A percentile compares a stretch with the other conserved stretches of the same genome.
Evolutionary conservation across 2,113 vertebrate species (phyloP).

Genomic region (Actinemys pallida): DNA sequence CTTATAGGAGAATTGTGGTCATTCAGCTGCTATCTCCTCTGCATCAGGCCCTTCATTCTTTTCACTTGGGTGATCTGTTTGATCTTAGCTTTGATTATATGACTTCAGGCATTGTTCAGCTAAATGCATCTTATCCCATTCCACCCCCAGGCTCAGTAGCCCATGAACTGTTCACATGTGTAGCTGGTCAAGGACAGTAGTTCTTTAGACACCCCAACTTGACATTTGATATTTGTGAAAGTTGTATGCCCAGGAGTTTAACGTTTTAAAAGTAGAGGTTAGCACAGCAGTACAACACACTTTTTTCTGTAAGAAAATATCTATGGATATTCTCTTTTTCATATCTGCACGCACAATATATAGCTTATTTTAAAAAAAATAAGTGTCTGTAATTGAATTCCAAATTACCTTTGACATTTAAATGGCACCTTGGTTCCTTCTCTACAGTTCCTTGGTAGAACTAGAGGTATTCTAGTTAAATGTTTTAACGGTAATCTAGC

Average conservation of each 20-base stretch:
- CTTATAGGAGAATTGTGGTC: background rate
- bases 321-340: background rate
- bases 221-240: conserved; percentile 2
- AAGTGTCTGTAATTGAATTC: background rate
- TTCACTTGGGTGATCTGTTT: conserved; percentile 55
- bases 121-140: conserved; percentile 14
- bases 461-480: background rate
- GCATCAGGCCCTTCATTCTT: conserved; percentile 15
- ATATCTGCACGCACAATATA: accelerated
- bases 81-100: conserved; percentile 54
- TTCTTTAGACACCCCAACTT: background rate
- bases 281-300: background rate
- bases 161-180: conserved; percentile 38
- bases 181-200: conserved; percentile 1
- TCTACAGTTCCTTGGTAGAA: background rate
- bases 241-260: background rate
- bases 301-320: background rate
- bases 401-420: background rate
- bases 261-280: background rate
- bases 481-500: background rate
- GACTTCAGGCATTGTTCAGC: conserved; percentile 32
- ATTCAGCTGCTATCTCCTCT: background rate
- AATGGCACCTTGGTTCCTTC: background rate
- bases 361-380: background rate
- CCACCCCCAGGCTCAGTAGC: background rate